Percentiles rank a stretch among this genome's conserved stretches.
These are phyloP conservation scores for Anabacerthia variegaticeps DNA, from an alignment of 2,797 vertebrate genomes.

Conservation along the genomic window DNA sequence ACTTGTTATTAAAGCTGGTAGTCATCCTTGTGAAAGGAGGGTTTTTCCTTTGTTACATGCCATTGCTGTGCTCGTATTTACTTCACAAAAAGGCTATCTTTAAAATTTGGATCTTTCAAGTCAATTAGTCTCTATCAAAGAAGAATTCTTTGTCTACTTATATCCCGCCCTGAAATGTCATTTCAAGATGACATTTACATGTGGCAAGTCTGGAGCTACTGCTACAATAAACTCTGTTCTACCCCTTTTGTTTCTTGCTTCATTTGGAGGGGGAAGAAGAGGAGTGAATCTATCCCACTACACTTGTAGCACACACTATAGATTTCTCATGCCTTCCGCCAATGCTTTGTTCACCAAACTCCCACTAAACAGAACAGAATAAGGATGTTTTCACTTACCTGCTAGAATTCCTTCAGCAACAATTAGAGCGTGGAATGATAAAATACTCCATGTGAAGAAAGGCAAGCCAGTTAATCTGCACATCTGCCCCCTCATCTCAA, in stretches of 20 bases:
- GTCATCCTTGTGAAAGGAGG: background rate
- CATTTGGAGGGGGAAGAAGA: background rate
- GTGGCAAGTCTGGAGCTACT: background rate
- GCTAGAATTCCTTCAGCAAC: background rate
- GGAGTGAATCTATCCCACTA: background rate
- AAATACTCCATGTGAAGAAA: background rate
- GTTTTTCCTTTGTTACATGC: background rate
- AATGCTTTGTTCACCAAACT: background rate
- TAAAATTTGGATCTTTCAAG: background rate
- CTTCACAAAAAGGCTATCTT: background rate
- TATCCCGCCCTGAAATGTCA: background rate
- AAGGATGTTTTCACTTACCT: background rate
- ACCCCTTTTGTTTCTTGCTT: background rate
- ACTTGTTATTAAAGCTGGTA: background rate
- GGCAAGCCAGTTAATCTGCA: background rate
- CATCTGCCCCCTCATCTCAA: background rate
- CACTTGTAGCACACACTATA: background rate
- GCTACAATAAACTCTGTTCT: background rate
- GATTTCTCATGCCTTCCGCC: background rate
- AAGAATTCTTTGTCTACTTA: background rate
- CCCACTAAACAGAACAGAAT: background rate
- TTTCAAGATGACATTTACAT: background rate
- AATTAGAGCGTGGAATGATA: background rate
- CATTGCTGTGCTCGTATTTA: background rate
- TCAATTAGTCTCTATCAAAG: background rate